phyloP scores from a whole-genome alignment of 2,797 vertebrate genomes.

The Muscicapa comitata region DNA sequence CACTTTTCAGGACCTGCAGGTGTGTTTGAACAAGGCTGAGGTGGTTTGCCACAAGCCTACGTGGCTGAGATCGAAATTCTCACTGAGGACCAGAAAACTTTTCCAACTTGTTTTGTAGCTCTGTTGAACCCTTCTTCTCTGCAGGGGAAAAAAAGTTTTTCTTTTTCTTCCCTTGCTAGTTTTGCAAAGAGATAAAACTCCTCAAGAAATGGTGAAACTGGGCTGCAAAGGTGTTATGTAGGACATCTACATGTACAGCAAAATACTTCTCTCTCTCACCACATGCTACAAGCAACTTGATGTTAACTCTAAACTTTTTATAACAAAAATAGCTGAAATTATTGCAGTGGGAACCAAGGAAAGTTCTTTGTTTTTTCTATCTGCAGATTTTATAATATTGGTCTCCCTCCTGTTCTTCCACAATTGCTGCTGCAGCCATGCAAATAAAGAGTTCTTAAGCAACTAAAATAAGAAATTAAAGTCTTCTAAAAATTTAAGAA shows the following conservation, averaged over 20 bases:
- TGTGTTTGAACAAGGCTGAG: background rate
- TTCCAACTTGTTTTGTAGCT: background rate
- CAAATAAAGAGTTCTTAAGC: background rate
- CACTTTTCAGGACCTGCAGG: background rate
- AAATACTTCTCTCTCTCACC: background rate
- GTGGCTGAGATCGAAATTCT: background rate
- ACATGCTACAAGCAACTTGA: background rate
- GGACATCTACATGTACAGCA: background rate
- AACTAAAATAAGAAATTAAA: background rate
- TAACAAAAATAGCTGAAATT: background rate
- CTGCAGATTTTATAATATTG: background rate
- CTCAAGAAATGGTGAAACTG: background rate
- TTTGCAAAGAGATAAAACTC: background rate
- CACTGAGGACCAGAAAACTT: background rate
- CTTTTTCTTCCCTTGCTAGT: background rate
- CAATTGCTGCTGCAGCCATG: background rate
- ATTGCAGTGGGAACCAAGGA: background rate
- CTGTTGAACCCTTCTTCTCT: background rate
- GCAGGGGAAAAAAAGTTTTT: background rate
- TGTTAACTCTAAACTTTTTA: background rate
- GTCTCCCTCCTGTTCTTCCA: background rate
- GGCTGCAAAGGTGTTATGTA: background rate
- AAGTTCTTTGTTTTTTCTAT: background rate
- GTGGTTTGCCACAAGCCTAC: background rate
- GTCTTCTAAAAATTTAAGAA: background rate